Conservation (phyloP, 1,140 invertebrate genomes). For the Leptopilina boulardi region DNA sequence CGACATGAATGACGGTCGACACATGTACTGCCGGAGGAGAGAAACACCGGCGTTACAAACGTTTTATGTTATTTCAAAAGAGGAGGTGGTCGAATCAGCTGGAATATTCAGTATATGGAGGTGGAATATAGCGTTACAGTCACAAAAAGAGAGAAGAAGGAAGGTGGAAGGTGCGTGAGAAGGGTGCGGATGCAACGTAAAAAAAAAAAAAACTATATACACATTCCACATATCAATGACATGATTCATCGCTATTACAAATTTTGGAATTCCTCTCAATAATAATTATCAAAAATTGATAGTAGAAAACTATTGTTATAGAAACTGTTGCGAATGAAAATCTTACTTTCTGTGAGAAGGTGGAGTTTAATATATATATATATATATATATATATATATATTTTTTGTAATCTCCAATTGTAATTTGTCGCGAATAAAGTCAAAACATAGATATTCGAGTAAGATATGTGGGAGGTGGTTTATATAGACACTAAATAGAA, state of each 20-base stretch:
- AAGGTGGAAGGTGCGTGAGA: background rate
- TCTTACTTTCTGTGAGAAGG: too few species aligned
- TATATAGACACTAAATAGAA: too few species aligned
- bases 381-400: too few species aligned
- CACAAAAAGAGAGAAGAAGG: background rate
- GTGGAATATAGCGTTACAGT: background rate
- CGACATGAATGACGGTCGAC: slow-evolving; percentile 23
- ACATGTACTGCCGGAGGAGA: slow-evolving; percentile 15
- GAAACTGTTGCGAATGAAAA: too few species aligned
- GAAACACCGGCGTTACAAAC: slow-evolving; percentile 12
- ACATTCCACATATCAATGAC: slow-evolving; percentile 22
- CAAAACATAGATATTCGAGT: too few species aligned
- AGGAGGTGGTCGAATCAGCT: slow-evolving; percentile 28
- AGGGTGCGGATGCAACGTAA: slow-evolving; percentile 25
- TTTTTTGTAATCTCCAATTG: too few species aligned
- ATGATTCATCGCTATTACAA: slow-evolving; percentile 13
- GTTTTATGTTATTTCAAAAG: slow-evolving; percentile 1
- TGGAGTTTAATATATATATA: too few species aligned
- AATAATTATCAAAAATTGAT: too few species aligned
- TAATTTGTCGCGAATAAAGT: too few species aligned
- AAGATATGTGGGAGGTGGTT: too few species aligned
- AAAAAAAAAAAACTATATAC: too few species aligned
- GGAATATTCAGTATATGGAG: slow-evolving; percentile 28
- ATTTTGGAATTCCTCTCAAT: background rate
- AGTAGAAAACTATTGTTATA: too few species aligned